Conservation (phyloP, 2,888 invertebrate species). For the Drosophila algonquin region DNA sequence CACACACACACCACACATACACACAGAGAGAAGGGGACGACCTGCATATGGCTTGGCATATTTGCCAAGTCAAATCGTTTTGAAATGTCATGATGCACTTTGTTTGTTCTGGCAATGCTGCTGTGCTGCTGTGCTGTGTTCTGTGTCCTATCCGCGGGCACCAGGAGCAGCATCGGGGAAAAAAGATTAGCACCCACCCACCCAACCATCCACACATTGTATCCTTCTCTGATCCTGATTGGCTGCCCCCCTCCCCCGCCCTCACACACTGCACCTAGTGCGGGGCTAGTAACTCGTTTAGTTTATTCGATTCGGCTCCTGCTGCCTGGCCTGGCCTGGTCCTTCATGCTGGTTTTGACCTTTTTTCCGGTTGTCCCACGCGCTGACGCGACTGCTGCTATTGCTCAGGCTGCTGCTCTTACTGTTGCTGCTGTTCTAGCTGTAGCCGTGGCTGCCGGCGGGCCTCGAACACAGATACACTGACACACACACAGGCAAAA, state of each 20-base stretch:
- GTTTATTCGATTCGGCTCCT: constrained; percentile 70
- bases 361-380: constrained; percentile 33
- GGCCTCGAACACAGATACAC: constrained; percentile 48
- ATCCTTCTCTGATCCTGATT: constrained; percentile 50
- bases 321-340: constrained; percentile 26
- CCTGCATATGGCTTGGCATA: constrained; percentile 47
- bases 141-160: background rate
- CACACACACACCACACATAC: background rate
- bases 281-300: constrained; percentile 69
- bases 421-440: constrained; percentile 33
- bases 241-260: constrained; percentile 35
- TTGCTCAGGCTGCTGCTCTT: constrained; percentile 30
- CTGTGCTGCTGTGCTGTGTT: no score
- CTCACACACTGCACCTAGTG: constrained; percentile 9
- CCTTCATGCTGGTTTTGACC: constrained; percentile 25
- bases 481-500: constrained; percentile 53
- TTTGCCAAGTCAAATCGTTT: constrained; percentile 64
- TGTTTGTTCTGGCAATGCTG: constrained; percentile 54
- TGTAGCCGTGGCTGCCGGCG: constrained; percentile 37
- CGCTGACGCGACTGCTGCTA: constrained; percentile 28
- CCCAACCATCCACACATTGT: constrained; percentile 35
- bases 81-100: constrained; percentile 56
- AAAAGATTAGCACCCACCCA: background rate
- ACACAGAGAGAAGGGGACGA: background rate
- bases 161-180: background rate